A percentile compares a stretch with the other conserved stretches of the same genome.
Evolutionary conservation across 2,797 vertebrate species (phyloP).

Genomic region (Thripadectes ignobilis): DNA sequence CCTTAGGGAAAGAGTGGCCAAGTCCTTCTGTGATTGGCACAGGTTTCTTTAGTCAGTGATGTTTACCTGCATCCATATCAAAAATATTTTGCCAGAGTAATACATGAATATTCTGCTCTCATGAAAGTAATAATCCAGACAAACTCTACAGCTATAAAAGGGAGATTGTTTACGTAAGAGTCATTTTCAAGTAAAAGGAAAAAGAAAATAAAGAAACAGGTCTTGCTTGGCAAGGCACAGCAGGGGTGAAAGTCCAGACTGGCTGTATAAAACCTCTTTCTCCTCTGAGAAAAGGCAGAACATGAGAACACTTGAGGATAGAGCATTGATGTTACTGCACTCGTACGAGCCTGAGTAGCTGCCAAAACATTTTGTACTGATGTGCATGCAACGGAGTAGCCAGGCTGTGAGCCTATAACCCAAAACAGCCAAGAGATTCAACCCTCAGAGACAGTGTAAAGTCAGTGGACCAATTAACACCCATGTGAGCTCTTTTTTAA

Average conservation of each 20-base stretch:
- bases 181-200: neutral
- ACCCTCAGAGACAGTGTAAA: neutral
- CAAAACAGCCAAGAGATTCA: neutral
- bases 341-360: neutral
- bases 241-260: neutral
- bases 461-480: neutral
- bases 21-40: slow-evolving; percentile 6
- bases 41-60: neutral
- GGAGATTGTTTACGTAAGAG: neutral
- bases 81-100: neutral
- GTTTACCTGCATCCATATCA: neutral
- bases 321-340: neutral
- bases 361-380: neutral
- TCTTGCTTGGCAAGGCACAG: neutral
- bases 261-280: neutral
- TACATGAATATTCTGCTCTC: neutral
- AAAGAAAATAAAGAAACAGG: neutral
- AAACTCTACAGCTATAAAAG: neutral
- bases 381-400: neutral
- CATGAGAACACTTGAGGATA: neutral
- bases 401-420: neutral
- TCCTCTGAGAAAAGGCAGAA: neutral
- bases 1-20: neutral
- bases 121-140: neutral
- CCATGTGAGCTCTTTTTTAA: neutral